phyloP scores from a whole-genome alignment of 2,888 invertebrate genomes.

The Drosophila meridiana region DNA sequence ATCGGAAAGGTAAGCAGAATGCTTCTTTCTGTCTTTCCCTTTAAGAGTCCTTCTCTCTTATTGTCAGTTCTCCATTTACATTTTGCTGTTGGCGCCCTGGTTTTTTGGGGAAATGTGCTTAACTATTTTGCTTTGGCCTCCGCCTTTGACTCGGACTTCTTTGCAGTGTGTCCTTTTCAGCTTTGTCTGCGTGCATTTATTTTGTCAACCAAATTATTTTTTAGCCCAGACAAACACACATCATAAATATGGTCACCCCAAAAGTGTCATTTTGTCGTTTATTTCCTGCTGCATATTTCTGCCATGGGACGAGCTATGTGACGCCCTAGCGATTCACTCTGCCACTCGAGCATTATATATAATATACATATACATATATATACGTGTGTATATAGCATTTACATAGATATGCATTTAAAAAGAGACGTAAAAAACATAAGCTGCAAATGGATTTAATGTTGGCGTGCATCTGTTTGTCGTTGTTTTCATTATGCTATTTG shows the following conservation, averaged over 20 bases:
- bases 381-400: background rate
- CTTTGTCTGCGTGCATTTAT: constrained; percentile 47
- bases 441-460: constrained; percentile 41
- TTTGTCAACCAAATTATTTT: constrained; percentile 50
- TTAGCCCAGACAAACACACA: constrained; percentile 35
- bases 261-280: constrained; percentile 64
- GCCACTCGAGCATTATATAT: constrained; percentile 3
- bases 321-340: constrained; percentile 54
- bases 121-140: constrained; percentile 32
- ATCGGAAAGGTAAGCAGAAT: background rate
- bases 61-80: background rate
- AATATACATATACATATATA: background rate
- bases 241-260: constrained; percentile 62
- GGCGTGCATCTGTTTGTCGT: constrained; percentile 2
- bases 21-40: background rate
- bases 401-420: background rate
- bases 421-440: constrained; percentile 16
- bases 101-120: constrained; percentile 7
- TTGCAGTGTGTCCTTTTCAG: constrained; percentile 32
- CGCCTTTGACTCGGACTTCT: constrained; percentile 24
- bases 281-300: constrained; percentile 45
- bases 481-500: constrained; percentile 32
- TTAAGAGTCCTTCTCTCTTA: background rate
- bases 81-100: constrained; percentile 27
- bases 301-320: constrained; percentile 27